phyloP scores from a whole-genome alignment of 2,113 vertebrate genomes.

The Mionectes macconnelli region DNA sequence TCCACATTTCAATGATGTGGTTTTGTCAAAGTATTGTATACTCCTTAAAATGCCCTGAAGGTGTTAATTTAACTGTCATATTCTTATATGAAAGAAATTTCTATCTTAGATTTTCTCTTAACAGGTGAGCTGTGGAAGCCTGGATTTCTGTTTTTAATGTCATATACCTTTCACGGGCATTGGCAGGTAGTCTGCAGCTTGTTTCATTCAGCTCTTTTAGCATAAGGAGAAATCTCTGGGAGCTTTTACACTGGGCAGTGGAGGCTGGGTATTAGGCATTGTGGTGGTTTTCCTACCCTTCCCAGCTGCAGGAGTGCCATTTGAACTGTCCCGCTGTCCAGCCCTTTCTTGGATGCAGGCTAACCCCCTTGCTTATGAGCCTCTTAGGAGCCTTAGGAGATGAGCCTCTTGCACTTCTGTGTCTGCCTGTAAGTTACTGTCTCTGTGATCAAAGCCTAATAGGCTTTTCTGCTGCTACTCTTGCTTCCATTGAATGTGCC shows the following conservation, averaged over 20 bases:
- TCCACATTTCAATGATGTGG: neutral
- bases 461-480: neutral
- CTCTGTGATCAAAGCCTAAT: neutral
- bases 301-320: neutral
- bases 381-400: no score
- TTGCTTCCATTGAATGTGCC: neutral
- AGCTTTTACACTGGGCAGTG: neutral
- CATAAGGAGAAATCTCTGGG: neutral
- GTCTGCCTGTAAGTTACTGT: neutral
- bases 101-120: neutral
- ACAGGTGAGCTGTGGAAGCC: neutral
- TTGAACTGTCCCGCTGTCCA: fast-evolving
- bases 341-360: neutral
- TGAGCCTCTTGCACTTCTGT: neutral
- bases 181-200: neutral
- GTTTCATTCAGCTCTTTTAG: neutral
- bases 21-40: neutral
- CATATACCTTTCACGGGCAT: neutral
- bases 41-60: neutral
- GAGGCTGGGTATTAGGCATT: neutral
- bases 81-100: neutral
- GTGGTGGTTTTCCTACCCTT: neutral
- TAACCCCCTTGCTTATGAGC: neutral
- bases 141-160: neutral
- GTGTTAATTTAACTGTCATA: neutral